A percentile compares a stretch with the other conserved stretches of the same genome.
Conservation (phyloP, 1,140 invertebrate genomes). For the Cotesia chilonis region DNA sequence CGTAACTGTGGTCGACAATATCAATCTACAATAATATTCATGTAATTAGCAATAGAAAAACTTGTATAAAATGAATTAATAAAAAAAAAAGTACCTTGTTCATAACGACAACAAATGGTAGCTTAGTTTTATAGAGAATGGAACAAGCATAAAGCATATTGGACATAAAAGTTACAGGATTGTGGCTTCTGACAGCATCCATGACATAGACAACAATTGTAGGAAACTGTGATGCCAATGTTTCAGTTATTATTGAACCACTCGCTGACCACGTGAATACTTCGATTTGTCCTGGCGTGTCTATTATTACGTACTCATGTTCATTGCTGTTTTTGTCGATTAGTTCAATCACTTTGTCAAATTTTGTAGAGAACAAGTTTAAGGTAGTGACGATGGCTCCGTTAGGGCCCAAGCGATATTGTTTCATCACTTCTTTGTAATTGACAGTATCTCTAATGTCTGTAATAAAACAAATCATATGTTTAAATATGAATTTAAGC, state of each 20-base stretch:
- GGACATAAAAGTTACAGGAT: conserved; percentile 98
- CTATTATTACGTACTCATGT: conserved; percentile 88
- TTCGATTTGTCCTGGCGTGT: conserved; percentile 99
- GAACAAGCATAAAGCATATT: conserved; percentile 99
- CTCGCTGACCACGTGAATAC: conserved; percentile 99
- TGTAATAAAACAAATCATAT: conserved; percentile 50
- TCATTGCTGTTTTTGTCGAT: conserved; percentile 79
- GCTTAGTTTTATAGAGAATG: conserved; percentile 97
- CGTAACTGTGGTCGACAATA: conserved; percentile 87
- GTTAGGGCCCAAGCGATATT: conserved; percentile 95
- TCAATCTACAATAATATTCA: conserved; percentile 75
- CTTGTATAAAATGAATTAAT: not conserved
- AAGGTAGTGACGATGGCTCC: conserved; percentile 97
- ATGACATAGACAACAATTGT: conserved; percentile 96
- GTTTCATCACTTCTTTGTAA: conserved; percentile 99
- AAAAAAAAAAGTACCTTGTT: conserved; percentile 82
- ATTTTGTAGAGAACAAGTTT: conserved; percentile 97
- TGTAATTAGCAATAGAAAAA: conserved; percentile 26
- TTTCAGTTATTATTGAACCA: conserved; percentile 95
- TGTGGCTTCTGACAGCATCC: conserved; percentile 90
- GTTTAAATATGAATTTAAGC: conserved; percentile 45
- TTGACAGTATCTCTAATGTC: conserved; percentile 98
- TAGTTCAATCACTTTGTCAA: conserved; percentile 88
- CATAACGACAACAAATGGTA: conserved; percentile 96
- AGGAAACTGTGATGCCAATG: conserved; percentile 90